Conservation (phyloP, 2,797 vertebrate species). For the Platyrinchus mystaceus region DNA sequence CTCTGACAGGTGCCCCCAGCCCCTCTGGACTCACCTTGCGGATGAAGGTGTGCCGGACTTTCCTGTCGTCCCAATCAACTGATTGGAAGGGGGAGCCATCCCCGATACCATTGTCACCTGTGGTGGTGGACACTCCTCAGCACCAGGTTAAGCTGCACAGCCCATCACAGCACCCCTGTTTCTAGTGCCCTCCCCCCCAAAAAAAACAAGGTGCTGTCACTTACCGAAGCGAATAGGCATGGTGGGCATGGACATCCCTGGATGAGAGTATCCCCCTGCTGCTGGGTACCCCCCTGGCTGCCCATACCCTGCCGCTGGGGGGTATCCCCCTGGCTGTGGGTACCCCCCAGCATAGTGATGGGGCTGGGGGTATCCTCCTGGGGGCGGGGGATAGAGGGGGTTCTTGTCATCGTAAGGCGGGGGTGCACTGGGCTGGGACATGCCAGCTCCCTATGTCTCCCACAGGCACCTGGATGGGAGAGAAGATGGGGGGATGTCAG, state of each 20-base stretch:
- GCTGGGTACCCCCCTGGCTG: constrained; percentile 54
- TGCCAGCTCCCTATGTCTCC: constrained; percentile 49
- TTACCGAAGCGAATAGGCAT: constrained; percentile 75
- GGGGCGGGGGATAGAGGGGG: constrained; percentile 71
- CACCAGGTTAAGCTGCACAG: neutral
- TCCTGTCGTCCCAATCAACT: constrained; percentile 82
- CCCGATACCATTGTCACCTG: constrained; percentile 55
- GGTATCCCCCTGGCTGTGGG: constrained; percentile 63
- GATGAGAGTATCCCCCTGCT: constrained; percentile 44
- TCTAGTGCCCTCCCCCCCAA: neutral
- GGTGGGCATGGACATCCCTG: constrained; percentile 58
- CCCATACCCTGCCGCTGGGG: constrained; percentile 68
- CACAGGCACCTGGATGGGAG: constrained; percentile 1
- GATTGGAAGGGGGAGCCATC: constrained; percentile 64
- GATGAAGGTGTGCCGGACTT: constrained; percentile 88
- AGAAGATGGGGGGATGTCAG: neutral
- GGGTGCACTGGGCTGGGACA: constrained; percentile 81
- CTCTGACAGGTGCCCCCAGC: rapidly evolving
- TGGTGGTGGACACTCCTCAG: neutral
- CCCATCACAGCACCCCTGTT: neutral
- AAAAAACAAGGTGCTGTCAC: neutral
- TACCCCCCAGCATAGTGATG: constrained; percentile 40
- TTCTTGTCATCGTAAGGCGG: constrained; percentile 86
- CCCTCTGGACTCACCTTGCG: constrained; percentile 77
- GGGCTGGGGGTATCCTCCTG: constrained; percentile 71